A percentile compares a stretch with the other conserved stretches of the same genome.
Evolutionary conservation across 2,113 vertebrate species (phyloP).

Genomic region (Rhabdomys dilectus): DNA sequence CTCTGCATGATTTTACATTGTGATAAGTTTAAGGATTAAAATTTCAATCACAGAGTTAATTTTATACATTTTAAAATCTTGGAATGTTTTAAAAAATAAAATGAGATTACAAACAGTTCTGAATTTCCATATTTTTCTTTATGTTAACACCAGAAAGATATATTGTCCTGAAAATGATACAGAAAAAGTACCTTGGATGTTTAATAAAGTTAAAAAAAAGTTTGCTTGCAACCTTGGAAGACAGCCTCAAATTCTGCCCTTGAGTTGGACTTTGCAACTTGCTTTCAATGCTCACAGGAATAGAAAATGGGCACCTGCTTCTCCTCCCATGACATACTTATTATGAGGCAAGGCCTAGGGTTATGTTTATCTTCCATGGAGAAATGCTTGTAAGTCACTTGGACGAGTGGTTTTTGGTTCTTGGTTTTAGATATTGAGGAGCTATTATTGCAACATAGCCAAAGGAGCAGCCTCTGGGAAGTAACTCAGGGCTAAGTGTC

Average conservation of each 20-base stretch:
- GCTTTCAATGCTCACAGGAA: neutral
- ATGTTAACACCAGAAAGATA: neutral
- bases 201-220: neutral
- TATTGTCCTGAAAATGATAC: neutral
- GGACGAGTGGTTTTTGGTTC: neutral
- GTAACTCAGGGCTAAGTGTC: neutral
- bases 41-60: neutral
- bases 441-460: constrained; percentile 11
- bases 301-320: neutral
- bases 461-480: constrained; percentile 57
- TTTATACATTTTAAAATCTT: neutral
- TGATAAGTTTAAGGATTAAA: neutral
- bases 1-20: neutral
- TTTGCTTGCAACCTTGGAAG: neutral
- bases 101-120: neutral
- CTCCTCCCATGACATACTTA: neutral
- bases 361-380: constrained; percentile 44
- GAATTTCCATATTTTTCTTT: neutral
- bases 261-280: neutral
- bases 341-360: neutral
- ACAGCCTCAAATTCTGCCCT: neutral
- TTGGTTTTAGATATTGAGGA: neutral
- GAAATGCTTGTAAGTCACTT: constrained; percentile 19
- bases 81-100: neutral
- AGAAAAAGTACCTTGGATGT: neutral